Conservation (phyloP, 2,113 vertebrate genomes). For the Pygoscelis antarcticus region DNA sequence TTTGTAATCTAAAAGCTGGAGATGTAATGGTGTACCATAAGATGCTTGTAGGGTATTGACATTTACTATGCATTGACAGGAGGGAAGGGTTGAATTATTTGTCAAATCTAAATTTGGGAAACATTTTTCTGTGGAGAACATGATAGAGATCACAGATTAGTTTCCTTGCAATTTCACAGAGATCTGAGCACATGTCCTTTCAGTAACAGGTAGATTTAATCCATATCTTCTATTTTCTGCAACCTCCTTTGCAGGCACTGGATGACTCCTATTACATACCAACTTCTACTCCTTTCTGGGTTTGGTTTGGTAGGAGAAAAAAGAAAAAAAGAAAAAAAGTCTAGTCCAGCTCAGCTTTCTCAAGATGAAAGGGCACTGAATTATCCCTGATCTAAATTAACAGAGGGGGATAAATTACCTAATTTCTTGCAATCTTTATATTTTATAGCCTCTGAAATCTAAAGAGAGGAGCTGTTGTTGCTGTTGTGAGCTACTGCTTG, state of each 20-base stretch:
- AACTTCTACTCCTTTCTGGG: not conserved
- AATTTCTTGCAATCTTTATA: not conserved
- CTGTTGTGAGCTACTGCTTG: not conserved
- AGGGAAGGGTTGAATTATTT: not conserved
- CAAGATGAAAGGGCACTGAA: not conserved
- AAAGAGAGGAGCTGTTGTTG: not conserved
- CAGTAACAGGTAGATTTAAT: not conserved
- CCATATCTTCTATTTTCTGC: not conserved
- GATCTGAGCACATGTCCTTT: not conserved
- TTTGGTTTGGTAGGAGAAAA: not conserved
- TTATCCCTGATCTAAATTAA: not conserved
- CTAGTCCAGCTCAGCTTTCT: not conserved
- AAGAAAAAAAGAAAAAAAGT: not conserved
- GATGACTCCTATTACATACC: not conserved
- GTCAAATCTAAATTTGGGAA: not conserved
- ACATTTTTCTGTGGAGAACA: not conserved
- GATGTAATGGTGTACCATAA: not conserved
- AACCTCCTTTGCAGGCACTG: not conserved
- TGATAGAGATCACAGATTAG: not conserved
- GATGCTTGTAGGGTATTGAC: not conserved
- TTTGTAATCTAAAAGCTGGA: not conserved
- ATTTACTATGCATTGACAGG: not conserved
- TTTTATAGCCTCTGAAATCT: not conserved
- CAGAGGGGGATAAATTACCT: not conserved
- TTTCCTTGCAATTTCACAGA: not conserved